phyloP scores from a whole-genome alignment of 2,797 vertebrate species.

The Dromococcyx pavoninus region DNA sequence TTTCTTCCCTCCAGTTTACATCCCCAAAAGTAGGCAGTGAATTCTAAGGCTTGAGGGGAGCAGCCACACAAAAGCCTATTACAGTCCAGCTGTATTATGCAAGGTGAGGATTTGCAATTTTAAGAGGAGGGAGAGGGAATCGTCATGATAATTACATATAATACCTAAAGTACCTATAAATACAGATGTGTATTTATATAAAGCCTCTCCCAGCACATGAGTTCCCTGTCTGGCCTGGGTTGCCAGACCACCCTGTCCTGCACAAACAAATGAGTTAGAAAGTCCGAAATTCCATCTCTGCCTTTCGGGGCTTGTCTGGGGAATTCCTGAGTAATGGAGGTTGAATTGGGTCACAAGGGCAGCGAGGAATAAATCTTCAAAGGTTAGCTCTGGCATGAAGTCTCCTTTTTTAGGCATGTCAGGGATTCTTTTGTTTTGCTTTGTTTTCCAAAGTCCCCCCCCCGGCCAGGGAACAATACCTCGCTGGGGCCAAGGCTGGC shows the following conservation, averaged over 20 bases:
- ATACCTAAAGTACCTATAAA: conserved; percentile 30
- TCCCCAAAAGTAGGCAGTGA: conserved; percentile 36
- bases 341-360: conserved; percentile 75
- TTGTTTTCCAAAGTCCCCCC: conserved; percentile 52
- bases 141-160: conserved; percentile 11
- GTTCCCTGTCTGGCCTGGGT: conserved; percentile 73
- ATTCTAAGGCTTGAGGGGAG: conserved; percentile 30
- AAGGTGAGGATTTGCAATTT: conserved; percentile 71
- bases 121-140: conserved; percentile 49
- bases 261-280: conserved; percentile 87
- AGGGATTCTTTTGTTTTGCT: conserved; percentile 69
- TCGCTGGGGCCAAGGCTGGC: conserved; percentile 46
- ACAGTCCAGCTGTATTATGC: neutral
- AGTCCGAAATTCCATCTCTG: conserved; percentile 79
- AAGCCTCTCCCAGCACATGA: conserved; percentile 59
- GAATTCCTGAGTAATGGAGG: conserved; percentile 89
- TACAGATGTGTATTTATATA: conserved; percentile 40
- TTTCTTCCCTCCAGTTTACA: neutral
- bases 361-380: conserved; percentile 53
- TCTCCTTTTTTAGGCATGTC: conserved; percentile 56
- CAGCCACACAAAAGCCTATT: conserved; percentile 49
- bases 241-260: conserved; percentile 84
- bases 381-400: conserved; percentile 57
- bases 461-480: conserved; percentile 46
- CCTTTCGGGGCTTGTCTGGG: conserved; percentile 78